Evolutionary conservation across 1,140 invertebrate genomes (phyloP), one percentile per base, ranked within the genome.

Genomic region (Drosophila baimaii): DNA sequence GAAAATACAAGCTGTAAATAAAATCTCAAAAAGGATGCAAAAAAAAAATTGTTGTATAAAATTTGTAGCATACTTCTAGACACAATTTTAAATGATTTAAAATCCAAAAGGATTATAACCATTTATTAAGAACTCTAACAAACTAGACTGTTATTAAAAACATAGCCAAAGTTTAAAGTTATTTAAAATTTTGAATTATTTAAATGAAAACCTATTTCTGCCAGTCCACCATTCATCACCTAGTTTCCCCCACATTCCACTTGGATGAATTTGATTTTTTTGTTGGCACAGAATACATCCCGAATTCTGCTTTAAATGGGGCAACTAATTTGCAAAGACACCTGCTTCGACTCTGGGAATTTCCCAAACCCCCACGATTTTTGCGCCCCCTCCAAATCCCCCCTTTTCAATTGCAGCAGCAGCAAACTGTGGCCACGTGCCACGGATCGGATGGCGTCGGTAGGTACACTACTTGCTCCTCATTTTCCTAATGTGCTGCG

Each of bases 261-360:
- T 44, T 27, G 62, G 35, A 17, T 69, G 37, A 47, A 29, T 44
- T 44, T 27, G 21, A 51, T 29, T 66, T 69, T 65, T 65, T 66
- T 69, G n/a, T 69, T 69, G 65, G 65, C 69, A 71, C n/a, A 49
- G 65, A 71, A 27, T 25, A 7, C 66, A 21, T 8, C 10, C 19
- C n/a, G 47, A 43, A 39, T 57, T 69, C 41, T 35, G 35, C 17
- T 71, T 47, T 47, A 33, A 72, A 72, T 72, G 69, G 69, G 66
- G 13, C 66, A 72, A 57, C 65, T 71, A 71, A 72, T 73, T 73
- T 25, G n/a, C 27, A 39, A 25, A 54, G 47, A 62, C 70, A 73
- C 70, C 70, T 73, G 70, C 39, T 39, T 23, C 33, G 19, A 7
- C 21, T 12, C 44, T 44, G 5, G 33, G 21, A 49, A 46, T 37